A percentile compares a stretch with the other conserved stretches of the same genome.
Evolutionary conservation across 2,797 vertebrate species (phyloP).

Genomic region (Sciaenops ocellatus): DNA sequence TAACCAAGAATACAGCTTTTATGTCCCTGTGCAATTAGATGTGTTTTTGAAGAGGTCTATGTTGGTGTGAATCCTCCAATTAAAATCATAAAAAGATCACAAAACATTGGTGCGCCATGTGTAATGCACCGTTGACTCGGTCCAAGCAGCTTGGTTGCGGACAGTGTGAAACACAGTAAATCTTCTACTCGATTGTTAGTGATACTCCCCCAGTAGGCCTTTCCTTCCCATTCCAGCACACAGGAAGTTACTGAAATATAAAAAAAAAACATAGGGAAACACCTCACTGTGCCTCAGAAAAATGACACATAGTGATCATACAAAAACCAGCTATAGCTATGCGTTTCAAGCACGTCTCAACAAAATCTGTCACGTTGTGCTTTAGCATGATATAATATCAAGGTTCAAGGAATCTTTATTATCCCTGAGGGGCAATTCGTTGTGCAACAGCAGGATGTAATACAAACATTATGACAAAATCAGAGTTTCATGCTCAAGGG

Average conservation of each 20-base stretch:
- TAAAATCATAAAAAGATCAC: conserved; percentile 3
- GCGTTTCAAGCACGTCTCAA: background rate
- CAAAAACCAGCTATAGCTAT: background rate
- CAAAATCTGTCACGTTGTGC: background rate
- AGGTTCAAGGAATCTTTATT: too few species aligned
- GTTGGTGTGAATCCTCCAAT: conserved; percentile 9
- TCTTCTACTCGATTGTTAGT: background rate
- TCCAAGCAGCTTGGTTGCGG: background rate
- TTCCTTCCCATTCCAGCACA: background rate
- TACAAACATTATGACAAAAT: too few species aligned
- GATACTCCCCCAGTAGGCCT: background rate
- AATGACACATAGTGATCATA: background rate
- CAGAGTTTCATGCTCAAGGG: background rate
- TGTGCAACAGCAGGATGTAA: too few species aligned
- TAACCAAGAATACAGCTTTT: conserved; percentile 7
- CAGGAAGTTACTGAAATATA: background rate
- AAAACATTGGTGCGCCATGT: background rate
- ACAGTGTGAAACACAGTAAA: background rate
- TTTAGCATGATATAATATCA: conserved; percentile 12
- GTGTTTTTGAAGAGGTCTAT: conserved; percentile 3
- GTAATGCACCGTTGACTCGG: background rate
- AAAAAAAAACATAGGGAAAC: background rate
- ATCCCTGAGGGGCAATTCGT: too few species aligned
- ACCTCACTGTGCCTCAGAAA: background rate
- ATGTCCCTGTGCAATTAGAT: background rate